Base-by-base conservation (phyloP, 2,797 vertebrate species). In the Macropus fuliginosus region DNA sequence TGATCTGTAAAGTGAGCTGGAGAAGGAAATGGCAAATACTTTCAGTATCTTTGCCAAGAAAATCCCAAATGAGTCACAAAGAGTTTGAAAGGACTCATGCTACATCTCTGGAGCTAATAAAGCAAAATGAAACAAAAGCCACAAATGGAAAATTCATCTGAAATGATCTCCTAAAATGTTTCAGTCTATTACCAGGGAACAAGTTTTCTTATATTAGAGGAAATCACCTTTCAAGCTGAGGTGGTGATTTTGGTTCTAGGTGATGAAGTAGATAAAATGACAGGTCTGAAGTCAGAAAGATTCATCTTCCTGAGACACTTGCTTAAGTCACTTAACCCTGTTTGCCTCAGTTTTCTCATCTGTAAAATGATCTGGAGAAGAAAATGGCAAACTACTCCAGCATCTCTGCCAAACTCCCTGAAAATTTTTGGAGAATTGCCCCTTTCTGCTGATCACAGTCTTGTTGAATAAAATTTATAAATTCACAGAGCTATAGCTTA, bases 191-290 rank as follows among this genome's bases (percentile, higher is more conserved):
- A 81, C 18, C 74, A 81, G 90, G 56, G 50, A 91, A 56, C 66
- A 91, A 92, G 74, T 29, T 40, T 90, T 27, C 24, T 81, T 9
- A 14, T 91, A 55, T 89, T 55, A 95, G 66, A 94, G 54, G 59
- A 93, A 92, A 59, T 94, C 90, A 94, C 40, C 46, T 62, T 81
- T 81, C 18, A 52, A 55, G 87, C 54, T 92, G 56, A 56, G 94
- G 13, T 28, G 52, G 34, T 54, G 57, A 93, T 90, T 95, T 96
- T 54, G 46, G 91, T 52, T 5, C 52, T 52, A 52, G 6, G 52
- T 52, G 52, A 52, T 52, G 6, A 52, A 52, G 52, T 52, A 52
- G 52, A 52, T 52, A 52, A 52, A 52, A 52, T 52, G 52, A 52
- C 52, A 52, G 52, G 52, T 8, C 52, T 52, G 52, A 52, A 52